Evolutionary conservation across 2,797 vertebrate genomes (phyloP).

Genomic region (Arctocebus calabarensis): DNA sequence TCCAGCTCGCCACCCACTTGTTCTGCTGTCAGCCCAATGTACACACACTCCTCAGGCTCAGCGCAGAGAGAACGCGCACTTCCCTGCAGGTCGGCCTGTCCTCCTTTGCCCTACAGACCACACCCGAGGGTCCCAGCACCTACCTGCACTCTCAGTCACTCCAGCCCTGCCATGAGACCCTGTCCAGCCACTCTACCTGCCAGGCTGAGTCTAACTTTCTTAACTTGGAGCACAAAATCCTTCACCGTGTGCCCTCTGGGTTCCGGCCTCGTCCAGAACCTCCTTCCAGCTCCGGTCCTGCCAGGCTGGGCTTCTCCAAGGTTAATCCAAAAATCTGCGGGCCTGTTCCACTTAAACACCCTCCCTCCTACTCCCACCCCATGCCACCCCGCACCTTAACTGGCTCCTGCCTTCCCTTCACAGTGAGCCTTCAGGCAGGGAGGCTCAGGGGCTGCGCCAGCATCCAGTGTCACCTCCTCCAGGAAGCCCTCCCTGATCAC

Average conservation of each 20-base stretch:
- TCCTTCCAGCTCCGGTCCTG: background rate
- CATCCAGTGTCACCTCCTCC: background rate
- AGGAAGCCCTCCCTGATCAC: background rate
- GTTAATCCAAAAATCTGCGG: background rate
- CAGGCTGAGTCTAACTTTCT: background rate
- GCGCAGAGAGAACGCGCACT: rapidly evolving
- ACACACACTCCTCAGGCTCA: background rate
- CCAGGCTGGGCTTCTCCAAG: background rate
- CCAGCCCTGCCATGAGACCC: background rate
- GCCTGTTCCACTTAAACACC: background rate
- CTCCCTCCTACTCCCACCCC: background rate
- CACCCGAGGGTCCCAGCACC: background rate
- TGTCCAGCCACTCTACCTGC: background rate
- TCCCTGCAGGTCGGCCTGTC: background rate
- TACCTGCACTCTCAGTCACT: too few species aligned
- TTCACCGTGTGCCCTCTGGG: too few species aligned
- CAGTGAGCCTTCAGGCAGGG: background rate
- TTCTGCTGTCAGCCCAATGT: background rate
- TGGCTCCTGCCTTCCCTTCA: background rate
- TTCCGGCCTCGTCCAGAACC: background rate
- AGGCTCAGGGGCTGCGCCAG: background rate
- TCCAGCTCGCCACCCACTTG: rapidly evolving
- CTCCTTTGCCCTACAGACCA: rapidly evolving
- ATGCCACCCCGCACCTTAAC: rapidly evolving
- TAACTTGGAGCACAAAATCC: background rate